Base-by-base conservation (phyloP, 2,888 invertebrate species). In the Lasioglossum oenotherae region DNA sequence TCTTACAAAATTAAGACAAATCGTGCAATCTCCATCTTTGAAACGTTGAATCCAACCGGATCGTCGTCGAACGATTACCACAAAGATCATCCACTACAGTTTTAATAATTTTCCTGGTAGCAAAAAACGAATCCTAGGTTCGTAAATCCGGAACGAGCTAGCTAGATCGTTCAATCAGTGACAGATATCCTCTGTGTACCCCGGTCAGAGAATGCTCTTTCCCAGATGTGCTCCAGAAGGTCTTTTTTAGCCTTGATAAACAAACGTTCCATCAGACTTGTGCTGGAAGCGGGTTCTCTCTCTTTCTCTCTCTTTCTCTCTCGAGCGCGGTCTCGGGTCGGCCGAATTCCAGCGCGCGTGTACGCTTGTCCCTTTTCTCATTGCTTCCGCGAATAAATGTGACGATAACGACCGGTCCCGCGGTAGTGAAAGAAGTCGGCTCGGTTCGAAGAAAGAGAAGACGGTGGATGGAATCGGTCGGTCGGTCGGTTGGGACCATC, bases 351-450 rank as follows among this genome's bases (percentile, higher is more conserved):
- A 46, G 46, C 73, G 72, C 72, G 76, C 60, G 49, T 73, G 72
- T 53, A 49, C 60, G 23, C 49, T 53, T 53, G 73, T 73, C 73
- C 81, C 77, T 79, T 78, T 82, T 69, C 87, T 87, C 90, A 78
- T 89, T 87, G 89, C 89, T 93, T 92, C 92, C 91, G 92, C 92
- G 91, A 91, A 91, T 91, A 90, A 90, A 89, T 89, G 88, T 92
- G 91, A 92, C 92, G 93, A 94, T 93, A 93, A 93, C 94, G 93
- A 94, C 92, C 92, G 92, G 92, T 92, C 91, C 92, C 89, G 88
- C 91, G 44, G 86, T 91, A 91, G 90, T 90, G 89, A 91, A 92
- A 92, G 92, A 92, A 91, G 88, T 87, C 81, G 84, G 74, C 74
- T 79, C 76, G 86, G 87, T 87, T 91, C 88, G 88, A 88, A 86